Percentiles rank a stretch among this genome's conserved stretches.
Evolutionary conservation across 1,140 invertebrate genomes (phyloP).

Genomic region (Dolichoris vasculosae): DNA sequence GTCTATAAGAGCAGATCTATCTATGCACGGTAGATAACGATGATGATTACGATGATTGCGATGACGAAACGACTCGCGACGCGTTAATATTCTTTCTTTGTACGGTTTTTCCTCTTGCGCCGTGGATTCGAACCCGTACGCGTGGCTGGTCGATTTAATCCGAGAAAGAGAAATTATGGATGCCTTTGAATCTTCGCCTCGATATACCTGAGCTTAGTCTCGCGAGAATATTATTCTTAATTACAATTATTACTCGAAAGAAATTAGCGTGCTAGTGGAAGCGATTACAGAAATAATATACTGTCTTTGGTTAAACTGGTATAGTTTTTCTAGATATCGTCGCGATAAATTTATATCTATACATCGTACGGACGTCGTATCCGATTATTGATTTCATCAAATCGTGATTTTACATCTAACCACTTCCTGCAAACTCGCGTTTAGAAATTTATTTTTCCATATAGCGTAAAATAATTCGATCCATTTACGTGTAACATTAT

Average conservation of each 20-base stretch:
- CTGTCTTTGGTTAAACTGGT: not conserved
- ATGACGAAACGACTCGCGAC: conserved; percentile 15
- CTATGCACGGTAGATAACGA: not conserved
- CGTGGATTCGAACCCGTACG: not conserved
- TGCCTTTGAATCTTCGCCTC: not conserved
- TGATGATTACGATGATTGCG: conserved; percentile 2
- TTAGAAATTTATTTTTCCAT: too few relatives aligned
- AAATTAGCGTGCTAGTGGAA: not conserved
- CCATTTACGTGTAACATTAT: too few relatives aligned
- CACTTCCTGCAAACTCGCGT: too few relatives aligned
- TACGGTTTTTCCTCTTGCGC: conserved; percentile 59
- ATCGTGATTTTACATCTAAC: too few relatives aligned
- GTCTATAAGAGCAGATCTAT: not conserved
- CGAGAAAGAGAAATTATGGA: not conserved
- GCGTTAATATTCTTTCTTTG: not conserved
- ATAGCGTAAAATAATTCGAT: too few relatives aligned
- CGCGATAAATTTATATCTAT: not conserved
- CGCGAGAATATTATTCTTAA: not conserved
- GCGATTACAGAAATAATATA: too few relatives aligned
- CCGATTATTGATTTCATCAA: too few relatives aligned
- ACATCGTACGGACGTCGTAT: not conserved
- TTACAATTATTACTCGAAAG: not conserved
- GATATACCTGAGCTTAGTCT: too few relatives aligned
- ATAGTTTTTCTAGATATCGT: not conserved
- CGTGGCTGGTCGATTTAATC: not conserved